Evolutionary conservation across 2,113 vertebrate genomes (phyloP).

Genomic region (Tupaia tana): DNA sequence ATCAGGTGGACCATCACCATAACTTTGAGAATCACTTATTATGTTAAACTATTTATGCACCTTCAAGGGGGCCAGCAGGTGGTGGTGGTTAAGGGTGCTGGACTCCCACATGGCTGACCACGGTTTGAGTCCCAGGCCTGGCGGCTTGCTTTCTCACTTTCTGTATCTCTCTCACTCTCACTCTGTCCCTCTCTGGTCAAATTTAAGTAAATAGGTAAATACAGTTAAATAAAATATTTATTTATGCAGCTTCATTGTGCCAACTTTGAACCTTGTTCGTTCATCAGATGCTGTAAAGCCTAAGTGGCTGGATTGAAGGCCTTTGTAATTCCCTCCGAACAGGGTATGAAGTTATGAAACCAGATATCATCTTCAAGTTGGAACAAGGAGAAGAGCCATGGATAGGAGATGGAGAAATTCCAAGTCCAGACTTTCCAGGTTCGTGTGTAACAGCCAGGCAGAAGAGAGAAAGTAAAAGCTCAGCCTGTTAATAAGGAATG

Average conservation of each 20-base stretch:
- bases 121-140: too few species aligned
- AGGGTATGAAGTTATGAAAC: slow-evolving; percentile 66
- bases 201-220: too few species aligned
- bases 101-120: too few species aligned
- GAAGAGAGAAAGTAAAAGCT: not conserved
- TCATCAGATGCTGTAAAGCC: not conserved
- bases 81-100: too few species aligned
- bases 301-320: not conserved
- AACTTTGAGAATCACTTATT: not conserved
- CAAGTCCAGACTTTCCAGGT: slow-evolving; percentile 30
- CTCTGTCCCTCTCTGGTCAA: too few species aligned
- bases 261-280: not conserved
- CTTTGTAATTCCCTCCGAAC: slow-evolving; percentile 50
- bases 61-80: too few species aligned
- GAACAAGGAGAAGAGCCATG: slow-evolving; percentile 70
- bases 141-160: too few species aligned
- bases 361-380: slow-evolving; percentile 74
- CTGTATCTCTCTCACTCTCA: too few species aligned
- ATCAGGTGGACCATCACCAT: not conserved
- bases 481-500: not conserved
- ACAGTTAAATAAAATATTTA: too few species aligned
- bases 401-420: slow-evolving; percentile 19
- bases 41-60: not conserved
- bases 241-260: not conserved
- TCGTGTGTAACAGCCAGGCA: not conserved